phyloP scores from a whole-genome alignment of 37 sponge, comb jelly and placozoan species.

The Theonella swinhoei region DNA sequence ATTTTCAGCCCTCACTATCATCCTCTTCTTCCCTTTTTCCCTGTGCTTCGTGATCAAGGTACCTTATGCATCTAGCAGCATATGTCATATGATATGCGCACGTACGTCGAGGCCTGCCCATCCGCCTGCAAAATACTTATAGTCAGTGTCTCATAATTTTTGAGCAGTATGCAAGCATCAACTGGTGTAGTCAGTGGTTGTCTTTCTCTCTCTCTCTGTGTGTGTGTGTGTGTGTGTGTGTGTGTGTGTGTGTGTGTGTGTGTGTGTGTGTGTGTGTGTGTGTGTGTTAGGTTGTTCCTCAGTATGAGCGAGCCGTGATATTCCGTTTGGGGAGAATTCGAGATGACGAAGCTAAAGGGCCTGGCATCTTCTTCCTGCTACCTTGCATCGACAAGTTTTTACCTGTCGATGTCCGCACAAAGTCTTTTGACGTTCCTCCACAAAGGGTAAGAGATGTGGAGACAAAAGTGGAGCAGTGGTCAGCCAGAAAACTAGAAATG shows the following conservation, averaged over 20 bases:
- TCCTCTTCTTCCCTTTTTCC: constrained; percentile 77
- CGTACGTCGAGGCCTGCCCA: too few relatives aligned
- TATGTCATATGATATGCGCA: neutral
- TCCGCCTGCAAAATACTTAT: too few relatives aligned
- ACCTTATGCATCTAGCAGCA: neutral
- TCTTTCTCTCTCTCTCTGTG: neutral
- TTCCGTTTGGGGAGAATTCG: constrained; percentile 89
- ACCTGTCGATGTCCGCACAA: constrained; percentile 79
- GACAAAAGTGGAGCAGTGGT: too few relatives aligned
- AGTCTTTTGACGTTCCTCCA: constrained; percentile 93
- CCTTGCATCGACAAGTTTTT: constrained; percentile 85
- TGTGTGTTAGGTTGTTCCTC: constrained; percentile 65
- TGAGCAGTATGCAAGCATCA: too few relatives aligned
- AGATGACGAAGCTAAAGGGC: constrained; percentile 81
- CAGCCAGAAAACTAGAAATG: too few relatives aligned
- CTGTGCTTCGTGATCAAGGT: constrained; percentile 84
- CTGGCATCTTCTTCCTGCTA: constrained; percentile 85
- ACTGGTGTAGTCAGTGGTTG: too few relatives aligned
- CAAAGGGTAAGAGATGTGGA: constrained; percentile 70
- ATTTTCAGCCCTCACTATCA: constrained; percentile 59
- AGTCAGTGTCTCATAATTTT: too few relatives aligned
- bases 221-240: neutral
- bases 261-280: neutral
- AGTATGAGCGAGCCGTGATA: constrained; percentile 92
- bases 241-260: neutral